phyloP scores from a whole-genome alignment of 2,888 invertebrate species.

The Saturnia pavonia region DNA sequence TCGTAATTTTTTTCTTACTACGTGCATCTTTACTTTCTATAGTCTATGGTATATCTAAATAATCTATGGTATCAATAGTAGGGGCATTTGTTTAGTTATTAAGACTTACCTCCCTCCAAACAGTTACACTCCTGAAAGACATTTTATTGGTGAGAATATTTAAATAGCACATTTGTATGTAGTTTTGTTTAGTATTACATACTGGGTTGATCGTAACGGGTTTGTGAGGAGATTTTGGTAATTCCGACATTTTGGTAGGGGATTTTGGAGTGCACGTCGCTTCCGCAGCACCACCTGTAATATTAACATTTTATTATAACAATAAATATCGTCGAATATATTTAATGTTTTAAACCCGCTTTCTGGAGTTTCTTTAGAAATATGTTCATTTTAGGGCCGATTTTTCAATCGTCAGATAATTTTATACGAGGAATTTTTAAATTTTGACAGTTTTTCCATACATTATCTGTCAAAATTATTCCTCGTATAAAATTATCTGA shows the following conservation, averaged over 20 bases:
- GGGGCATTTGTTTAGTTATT: neutral
- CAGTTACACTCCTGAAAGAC: conserved; percentile 61
- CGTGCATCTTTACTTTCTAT: no score
- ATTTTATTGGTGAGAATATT: neutral
- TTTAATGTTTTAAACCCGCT: no score
- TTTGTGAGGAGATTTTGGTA: conserved; percentile 33
- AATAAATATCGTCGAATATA: neutral
- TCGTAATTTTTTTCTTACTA: no score
- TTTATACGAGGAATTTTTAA: no score
- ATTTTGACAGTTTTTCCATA: no score
- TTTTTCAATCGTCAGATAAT: no score
- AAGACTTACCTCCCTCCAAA: conserved; percentile 49
- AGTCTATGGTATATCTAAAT: no score
- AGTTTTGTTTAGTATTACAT: conserved; percentile 20
- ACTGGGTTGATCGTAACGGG: conserved; percentile 34
- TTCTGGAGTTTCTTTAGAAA: no score
- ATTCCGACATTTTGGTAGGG: conserved; percentile 39
- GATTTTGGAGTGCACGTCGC: conserved; percentile 45
- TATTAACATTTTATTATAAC: neutral
- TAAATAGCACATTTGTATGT: neutral
- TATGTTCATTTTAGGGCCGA: no score
- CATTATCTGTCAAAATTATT: no score
- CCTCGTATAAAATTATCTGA: no score
- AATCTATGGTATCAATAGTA: neutral
- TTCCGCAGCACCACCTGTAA: conserved; percentile 53